Conservation (phyloP, 2,888 invertebrate species). For the Lasioglossum calceatum region DNA sequence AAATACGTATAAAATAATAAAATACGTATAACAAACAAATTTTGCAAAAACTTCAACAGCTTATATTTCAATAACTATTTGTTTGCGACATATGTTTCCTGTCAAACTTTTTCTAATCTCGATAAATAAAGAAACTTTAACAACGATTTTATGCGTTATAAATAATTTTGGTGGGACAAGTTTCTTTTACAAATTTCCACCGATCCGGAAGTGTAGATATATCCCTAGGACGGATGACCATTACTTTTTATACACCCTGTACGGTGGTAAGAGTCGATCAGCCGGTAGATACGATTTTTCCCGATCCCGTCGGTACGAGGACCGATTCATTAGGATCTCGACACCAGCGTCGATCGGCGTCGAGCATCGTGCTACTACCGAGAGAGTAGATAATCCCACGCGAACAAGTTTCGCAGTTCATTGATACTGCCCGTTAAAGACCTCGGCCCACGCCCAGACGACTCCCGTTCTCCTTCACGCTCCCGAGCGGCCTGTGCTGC, state of each 20-base stretch:
- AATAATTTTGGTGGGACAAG: no score
- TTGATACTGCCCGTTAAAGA: slow-evolving; percentile 76
- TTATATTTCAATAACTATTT: no score
- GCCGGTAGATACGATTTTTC: neutral
- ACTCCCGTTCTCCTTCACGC: slow-evolving; percentile 22
- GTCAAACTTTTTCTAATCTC: no score
- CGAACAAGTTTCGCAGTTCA: slow-evolving; percentile 78
- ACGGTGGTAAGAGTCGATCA: neutral
- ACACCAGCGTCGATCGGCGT: slow-evolving; percentile 12
- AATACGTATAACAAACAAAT: no score
- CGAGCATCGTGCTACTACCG: slow-evolving; percentile 58
- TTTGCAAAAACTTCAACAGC: no score
- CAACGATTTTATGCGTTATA: no score
- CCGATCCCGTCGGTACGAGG: neutral
- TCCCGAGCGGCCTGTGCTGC: neutral
- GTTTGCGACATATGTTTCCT: no score
- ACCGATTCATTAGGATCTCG: slow-evolving; percentile 48
- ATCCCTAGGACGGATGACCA: no score
- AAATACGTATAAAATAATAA: no score
- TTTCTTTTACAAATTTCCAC: no score
- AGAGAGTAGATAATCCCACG: slow-evolving; percentile 75
- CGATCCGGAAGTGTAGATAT: no score
- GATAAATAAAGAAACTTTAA: no score
- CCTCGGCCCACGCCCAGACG: slow-evolving; percentile 74
- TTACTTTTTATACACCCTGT: neutral